Evolutionary conservation across 2,888 invertebrate genomes (phyloP).

Genomic region (Cerceris ruficornis): DNA sequence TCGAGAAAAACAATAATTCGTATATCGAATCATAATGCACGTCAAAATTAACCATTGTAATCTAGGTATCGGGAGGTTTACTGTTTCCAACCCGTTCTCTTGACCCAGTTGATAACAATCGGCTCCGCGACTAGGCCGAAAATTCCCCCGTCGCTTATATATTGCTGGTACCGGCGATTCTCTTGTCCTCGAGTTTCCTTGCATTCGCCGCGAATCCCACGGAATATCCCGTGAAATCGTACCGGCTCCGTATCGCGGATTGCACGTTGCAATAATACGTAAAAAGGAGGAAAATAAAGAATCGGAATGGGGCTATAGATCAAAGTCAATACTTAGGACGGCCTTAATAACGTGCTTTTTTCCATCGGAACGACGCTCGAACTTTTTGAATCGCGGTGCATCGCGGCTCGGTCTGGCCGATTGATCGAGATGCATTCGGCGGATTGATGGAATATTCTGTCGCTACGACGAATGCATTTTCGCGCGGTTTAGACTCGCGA

Average conservation of each 20-base stretch:
- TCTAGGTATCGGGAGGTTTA: not conserved
- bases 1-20: too few relatives aligned
- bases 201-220: not conserved
- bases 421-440: not conserved
- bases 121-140: not conserved
- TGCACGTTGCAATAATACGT: slow-evolving; percentile 1
- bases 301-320: not conserved
- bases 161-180: not conserved
- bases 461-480: too few relatives aligned
- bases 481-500: too few relatives aligned
- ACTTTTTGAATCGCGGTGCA: not conserved
- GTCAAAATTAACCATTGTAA: not conserved
- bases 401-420: not conserved
- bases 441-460: not conserved
- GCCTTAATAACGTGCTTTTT: slow-evolving; percentile 6
- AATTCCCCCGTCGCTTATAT: not conserved
- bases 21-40: slow-evolving; percentile 1
- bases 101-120: slow-evolving; percentile 12
- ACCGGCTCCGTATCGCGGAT: not conserved
- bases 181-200: slow-evolving; percentile 1
- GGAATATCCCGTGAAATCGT: not conserved
- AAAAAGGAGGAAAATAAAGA: slow-evolving; percentile 1
- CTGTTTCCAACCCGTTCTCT: not conserved
- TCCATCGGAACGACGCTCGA: not conserved
- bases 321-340: not conserved